Conservation (phyloP, 2,888 invertebrate genomes). For the Emesis russula region DNA sequence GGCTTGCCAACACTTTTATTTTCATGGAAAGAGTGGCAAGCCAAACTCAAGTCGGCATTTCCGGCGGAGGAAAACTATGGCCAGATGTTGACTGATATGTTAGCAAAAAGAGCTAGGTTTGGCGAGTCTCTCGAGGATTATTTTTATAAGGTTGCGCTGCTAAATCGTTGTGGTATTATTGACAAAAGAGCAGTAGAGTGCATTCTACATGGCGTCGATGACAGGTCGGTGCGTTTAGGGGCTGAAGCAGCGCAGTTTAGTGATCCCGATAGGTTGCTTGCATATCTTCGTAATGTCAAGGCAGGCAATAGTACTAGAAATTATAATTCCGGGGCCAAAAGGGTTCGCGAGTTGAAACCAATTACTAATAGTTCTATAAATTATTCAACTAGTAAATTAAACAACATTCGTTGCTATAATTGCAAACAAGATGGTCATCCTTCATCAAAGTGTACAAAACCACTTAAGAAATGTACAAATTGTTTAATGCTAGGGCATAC, state of each 20-base stretch:
- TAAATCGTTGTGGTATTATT: conserved; percentile 38
- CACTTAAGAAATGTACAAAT: neutral
- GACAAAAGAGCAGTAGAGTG: conserved; percentile 46
- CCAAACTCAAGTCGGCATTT: conserved; percentile 80
- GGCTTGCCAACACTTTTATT: conserved; percentile 74
- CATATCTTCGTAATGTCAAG: conserved; percentile 37
- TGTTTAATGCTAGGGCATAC: neutral
- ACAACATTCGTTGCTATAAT: conserved; percentile 5
- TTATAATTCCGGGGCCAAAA: neutral
- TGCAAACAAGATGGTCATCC: conserved; percentile 1
- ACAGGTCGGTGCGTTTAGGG: conserved; percentile 32
- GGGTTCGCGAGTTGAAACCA: neutral
- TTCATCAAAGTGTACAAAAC: neutral
- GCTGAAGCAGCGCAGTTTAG: conserved; percentile 52
- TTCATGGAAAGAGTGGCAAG: conserved; percentile 86
- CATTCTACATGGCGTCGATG: conserved; percentile 44
- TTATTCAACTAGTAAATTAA: neutral
- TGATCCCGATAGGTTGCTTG: conserved; percentile 39
- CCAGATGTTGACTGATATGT: conserved; percentile 81
- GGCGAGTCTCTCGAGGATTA: conserved; percentile 64
- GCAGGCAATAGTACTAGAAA: conserved; percentile 38
- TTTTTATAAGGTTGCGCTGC: conserved; percentile 64
- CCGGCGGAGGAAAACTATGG: conserved; percentile 86
- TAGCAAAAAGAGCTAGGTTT: conserved; percentile 66
- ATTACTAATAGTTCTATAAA: neutral